phyloP scores from a whole-genome alignment of 1,140 invertebrate species.

The Paralvinella palmiformis region DNA sequence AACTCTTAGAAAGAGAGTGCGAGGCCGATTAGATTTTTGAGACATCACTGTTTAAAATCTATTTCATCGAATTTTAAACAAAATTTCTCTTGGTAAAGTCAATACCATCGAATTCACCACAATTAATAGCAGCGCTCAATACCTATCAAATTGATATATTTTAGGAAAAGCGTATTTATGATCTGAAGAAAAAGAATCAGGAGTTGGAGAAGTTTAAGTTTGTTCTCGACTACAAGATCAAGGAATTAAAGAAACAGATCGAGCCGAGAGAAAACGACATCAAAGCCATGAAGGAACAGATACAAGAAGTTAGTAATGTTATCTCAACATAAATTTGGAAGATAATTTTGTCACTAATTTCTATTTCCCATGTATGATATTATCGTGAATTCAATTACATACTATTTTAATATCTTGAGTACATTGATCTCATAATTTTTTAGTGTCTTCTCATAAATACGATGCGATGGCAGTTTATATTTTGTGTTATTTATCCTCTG shows the following conservation, averaged over 20 bases:
- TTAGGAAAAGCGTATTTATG: conserved; percentile 74
- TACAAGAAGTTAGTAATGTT: conserved; percentile 55
- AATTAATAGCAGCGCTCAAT: no score
- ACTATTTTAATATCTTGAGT: conserved; percentile 68
- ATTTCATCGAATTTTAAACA: no score
- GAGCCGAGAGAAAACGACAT: conserved; percentile 72
- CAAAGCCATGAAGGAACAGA: conserved; percentile 70
- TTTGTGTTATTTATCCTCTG: background rate
- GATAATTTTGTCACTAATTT: no score
- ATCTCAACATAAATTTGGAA: conserved; percentile 61
- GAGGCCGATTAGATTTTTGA: no score
- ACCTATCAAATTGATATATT: no score
- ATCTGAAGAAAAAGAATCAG: conserved; percentile 75
- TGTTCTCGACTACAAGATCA: conserved; percentile 81
- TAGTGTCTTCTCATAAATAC: conserved; percentile 53
- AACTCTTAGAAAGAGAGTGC: no score
- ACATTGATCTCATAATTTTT: conserved; percentile 65
- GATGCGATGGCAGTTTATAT: conserved; percentile 50
- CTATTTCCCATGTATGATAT: no score
- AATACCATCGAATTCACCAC: no score
- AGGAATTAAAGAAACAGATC: conserved; percentile 76
- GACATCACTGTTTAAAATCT: no score
- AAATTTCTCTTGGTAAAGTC: no score
- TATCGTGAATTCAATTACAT: no score
- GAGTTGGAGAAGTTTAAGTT: conserved; percentile 87